Evolutionary conservation across 2,797 vertebrate species (phyloP), one percentile per base, ranked within the genome.

Genomic region (Xenops minutus): DNA sequence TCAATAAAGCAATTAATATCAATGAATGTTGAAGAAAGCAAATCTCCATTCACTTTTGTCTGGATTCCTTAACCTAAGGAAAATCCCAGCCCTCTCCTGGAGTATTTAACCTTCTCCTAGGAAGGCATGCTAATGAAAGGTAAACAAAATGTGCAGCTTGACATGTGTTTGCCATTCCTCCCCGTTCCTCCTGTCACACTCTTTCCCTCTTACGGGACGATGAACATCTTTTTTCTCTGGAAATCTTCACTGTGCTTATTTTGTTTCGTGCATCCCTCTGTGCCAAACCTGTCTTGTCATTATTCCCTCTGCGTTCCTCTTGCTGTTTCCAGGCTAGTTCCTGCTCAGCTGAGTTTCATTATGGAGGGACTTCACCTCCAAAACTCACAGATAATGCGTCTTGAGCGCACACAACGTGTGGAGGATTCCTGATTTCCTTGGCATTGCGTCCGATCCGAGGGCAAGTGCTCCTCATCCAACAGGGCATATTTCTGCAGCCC

Each of bases 151-250:
- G 96, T 98, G 85, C 97, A 97, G 96, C 96, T 96, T 98, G 98
- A 98, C 97, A 98, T 98, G 97, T 98, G 97, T 98, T 98, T 98
- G 97, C 97, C 97, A 98, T 98, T 98, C 97, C 89, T 97, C 82
- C 92, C 94, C 5, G 55, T 77, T 97, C 95, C 96, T 97, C 88
- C 69, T 97, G 97, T 98, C 97, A 94, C 96, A 97, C 95, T 93
- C 96, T 97, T 98, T 98, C 96, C 94, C 97, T 94, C 51, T 97
- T 95, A 96, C 95, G 73, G 92, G 96, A 67, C 94, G 83, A 97
- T 98, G 98, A 97, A 96, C 96, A 63, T 97, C 97, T 98, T 96
- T 84, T 77, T 43, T 7, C 76, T 89, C 96, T 96, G 97, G 96
- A 98, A 97, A 96, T 96, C 92, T 91, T 97, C 56, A 21, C 37